These are phyloP conservation scores for Eristalinus aeneus DNA, from an alignment of 2,888 invertebrate species.

Conservation along the genomic window DNA sequence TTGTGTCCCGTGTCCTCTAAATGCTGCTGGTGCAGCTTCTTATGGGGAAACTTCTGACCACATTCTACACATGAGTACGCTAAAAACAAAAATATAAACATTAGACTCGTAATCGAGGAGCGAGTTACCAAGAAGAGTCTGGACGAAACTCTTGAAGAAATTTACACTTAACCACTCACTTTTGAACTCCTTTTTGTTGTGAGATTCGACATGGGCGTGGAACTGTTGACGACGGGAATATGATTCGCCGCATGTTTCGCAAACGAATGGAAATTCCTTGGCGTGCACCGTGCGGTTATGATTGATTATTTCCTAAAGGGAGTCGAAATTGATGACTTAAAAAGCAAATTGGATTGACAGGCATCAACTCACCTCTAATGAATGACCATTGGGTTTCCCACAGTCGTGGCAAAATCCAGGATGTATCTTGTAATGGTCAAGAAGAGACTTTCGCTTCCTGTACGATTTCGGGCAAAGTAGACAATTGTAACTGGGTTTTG, in stretches of 20 bases:
- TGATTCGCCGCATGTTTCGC: constrained; percentile 80
- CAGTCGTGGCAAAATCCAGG: constrained; percentile 80
- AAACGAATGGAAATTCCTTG: constrained; percentile 80
- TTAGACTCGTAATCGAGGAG: neutral
- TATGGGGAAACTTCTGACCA: constrained; percentile 78
- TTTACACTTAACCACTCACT: constrained; percentile 79
- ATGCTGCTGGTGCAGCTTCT: constrained; percentile 79
- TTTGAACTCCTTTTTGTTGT: constrained; percentile 80
- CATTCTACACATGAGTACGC: constrained; percentile 79
- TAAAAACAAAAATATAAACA: constrained; percentile 47
- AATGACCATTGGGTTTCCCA: constrained; percentile 79
- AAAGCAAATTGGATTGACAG: neutral
- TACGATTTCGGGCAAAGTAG: constrained; percentile 79
- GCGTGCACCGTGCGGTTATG: constrained; percentile 79
- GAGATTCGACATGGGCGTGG: constrained; percentile 80
- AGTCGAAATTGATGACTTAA: neutral
- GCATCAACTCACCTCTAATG: constrained; percentile 75
- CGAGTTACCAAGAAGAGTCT: constrained; percentile 5
- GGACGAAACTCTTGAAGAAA: constrained; percentile 72
- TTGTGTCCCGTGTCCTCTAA: constrained; percentile 80
- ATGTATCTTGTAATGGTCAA: constrained; percentile 80
- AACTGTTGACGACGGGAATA: constrained; percentile 80
- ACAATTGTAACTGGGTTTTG: constrained; percentile 79
- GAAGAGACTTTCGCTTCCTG: constrained; percentile 79
- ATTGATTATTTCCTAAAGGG: constrained; percentile 78